Base-by-base conservation (phyloP, 2,888 invertebrate genomes). In the Globia sparganii region DNA sequence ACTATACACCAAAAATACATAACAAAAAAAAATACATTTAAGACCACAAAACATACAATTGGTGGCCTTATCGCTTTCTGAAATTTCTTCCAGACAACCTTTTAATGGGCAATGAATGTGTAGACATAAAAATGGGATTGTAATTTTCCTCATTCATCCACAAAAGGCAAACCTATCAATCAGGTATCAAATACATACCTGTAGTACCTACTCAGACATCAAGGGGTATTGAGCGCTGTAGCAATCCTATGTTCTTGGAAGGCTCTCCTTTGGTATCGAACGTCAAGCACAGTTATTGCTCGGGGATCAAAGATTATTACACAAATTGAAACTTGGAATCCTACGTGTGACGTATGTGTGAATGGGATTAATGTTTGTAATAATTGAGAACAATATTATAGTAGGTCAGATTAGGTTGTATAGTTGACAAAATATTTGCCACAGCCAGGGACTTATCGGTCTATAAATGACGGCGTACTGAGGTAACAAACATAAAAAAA, bases 251-350 rank as follows among this genome's bases (percentile, higher is more conserved):
- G 34, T 64, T 70, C 53, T 15, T 37, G 5, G 62, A 62, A 69
- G 37, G 43, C 37, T 62, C 43, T 46, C 34, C 25, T 56, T 76
- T 64, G 46, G 25, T 21, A 6, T 37, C 25, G 71, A 70, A 71
- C 31, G 77, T 70, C 62, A 77, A 15, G 1, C 8, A 21, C 28
- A 46, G 25, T 56, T 15, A 34, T 53, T 43, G 15, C 28, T 53
- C 9, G 4, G 28, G n/a, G 28, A 64, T 46, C 37, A 77, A 64
- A 56, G 25, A 37, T 21, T 46, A 49, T 28, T 40, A 49, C 18
- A 40, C 9, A 18, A n/a, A 31, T 66, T 2, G 61, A 34, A 34
- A 49, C 31, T 66, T n/a, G 40, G 76, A 67, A 74, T 21, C 21
- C 18, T 13, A n/a, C 5, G 4, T 58, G 28, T 21, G n/a, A 25